Evolutionary conservation across 2,797 vertebrate species (phyloP), one percentile per base, ranked within the genome.

Genomic region (Glyptemys insculpta): DNA sequence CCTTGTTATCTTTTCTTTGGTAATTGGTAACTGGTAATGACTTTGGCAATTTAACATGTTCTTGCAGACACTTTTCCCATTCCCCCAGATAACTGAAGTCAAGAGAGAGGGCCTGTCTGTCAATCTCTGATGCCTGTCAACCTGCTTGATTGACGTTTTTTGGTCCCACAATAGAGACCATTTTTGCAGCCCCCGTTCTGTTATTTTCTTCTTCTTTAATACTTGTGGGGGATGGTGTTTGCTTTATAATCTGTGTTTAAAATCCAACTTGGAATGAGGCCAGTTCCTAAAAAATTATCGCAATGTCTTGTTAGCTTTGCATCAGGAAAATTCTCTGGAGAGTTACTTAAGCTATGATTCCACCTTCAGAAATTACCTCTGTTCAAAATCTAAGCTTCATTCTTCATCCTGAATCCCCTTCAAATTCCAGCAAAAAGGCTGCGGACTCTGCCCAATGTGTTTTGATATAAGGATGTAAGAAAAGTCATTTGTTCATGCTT

Each of bases 1-100:
- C 98, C 98, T 98, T 98, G 98, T 98, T 98, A 99, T 99, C 98
- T 99, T 99, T 98, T 98, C 98, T 98, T 98, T 98, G 98, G 99
- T 99, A 99, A 99, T 99, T 99, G 99, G 98, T 98, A 98, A 98
- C 98, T 98, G 98, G 98, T 99, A 99, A 99, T 99, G 99, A 99
- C 99, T 99, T 99, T 99, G 98, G 98, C 99, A 99, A 99, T 99
- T 99, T 99, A 98, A 98, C 98, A 98, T 99, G 98, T 98, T 98
- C 98, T 98, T 98, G 98, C 98, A 98, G 98, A 98, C 98, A 98
- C 98, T 98, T 98, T 98, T 94, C 96, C 97, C 98, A 98, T 99
- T 98, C 99, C 98, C 98, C 98, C 92, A 98, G 99, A 99, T 99
- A 99, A 98, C 98, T 98, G 98, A 98, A 98, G 98, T 98, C 98